A percentile compares a stretch with the other conserved stretches of the same genome.
Conservation (phyloP, 2,888 invertebrate genomes). For the Brenthis daphne region DNA sequence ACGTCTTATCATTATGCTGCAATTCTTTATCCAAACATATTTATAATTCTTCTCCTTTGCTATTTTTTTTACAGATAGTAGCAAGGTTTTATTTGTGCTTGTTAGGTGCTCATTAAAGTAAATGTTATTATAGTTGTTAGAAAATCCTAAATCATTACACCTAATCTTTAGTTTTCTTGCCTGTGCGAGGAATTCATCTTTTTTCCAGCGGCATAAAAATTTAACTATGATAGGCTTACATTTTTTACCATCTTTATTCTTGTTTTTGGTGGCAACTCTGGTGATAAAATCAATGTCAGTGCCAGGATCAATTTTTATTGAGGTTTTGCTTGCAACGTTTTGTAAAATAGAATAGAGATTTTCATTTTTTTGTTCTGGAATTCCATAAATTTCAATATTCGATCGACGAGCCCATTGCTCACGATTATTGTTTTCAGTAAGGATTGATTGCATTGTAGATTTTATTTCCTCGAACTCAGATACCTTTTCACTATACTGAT, state of each 20-base stretch:
- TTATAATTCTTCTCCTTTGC: too few relatives aligned
- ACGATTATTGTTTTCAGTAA: slow-evolving; percentile 1
- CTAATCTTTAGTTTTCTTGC: slow-evolving; percentile 24
- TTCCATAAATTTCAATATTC: slow-evolving; percentile 5
- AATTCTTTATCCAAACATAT: too few relatives aligned
- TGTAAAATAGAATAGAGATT: slow-evolving; percentile 8
- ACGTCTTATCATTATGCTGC: too few relatives aligned
- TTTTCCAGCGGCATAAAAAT: slow-evolving; percentile 17
- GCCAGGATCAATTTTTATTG: too few relatives aligned
- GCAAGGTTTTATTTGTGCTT: too few relatives aligned
- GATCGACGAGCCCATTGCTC: slow-evolving; percentile 9
- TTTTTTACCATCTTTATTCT: slow-evolving; percentile 2
- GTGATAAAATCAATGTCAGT: too few relatives aligned
- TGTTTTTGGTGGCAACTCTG: too few relatives aligned
- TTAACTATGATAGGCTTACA: slow-evolving; percentile 9
- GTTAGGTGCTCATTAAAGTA: too few relatives aligned
- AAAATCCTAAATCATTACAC: not conserved
- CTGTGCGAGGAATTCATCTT: slow-evolving; percentile 10
- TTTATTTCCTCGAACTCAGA: not conserved
- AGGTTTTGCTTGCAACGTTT: not conserved
- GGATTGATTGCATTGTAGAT: not conserved
- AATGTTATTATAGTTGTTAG: too few relatives aligned
- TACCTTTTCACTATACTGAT: not conserved
- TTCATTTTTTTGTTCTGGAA: slow-evolving; percentile 6
- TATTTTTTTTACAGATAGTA: too few relatives aligned